A percentile compares a stretch with the other conserved stretches of the same genome.
phyloP scores from a whole-genome alignment of 2,797 vertebrate genomes.

The Chelon auratus region DNA sequence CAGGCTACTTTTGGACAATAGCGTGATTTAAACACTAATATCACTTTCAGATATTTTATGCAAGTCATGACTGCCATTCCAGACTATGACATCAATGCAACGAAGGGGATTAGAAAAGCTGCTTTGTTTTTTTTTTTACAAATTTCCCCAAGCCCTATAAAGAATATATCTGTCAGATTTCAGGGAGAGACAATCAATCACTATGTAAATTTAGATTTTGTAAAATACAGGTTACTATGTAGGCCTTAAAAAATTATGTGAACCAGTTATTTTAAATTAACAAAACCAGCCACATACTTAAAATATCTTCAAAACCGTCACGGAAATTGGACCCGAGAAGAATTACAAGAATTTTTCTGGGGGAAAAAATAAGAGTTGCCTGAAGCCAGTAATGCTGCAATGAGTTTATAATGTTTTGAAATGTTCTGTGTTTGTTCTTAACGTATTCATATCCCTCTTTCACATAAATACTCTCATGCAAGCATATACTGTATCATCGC shows the following conservation, averaged over 20 bases:
- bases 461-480: neutral
- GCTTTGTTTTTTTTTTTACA: constrained; percentile 15
- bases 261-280: constrained; percentile 10
- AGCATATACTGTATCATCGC: neutral
- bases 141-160: constrained; percentile 6
- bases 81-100: neutral
- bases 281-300: neutral
- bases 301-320: constrained; percentile 8
- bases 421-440: neutral
- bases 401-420: neutral
- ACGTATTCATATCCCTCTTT: neutral
- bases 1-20: constrained; percentile 26
- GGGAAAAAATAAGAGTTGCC: neutral
- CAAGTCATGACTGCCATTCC: constrained; percentile 18
- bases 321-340: constrained; percentile 8
- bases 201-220: neutral
- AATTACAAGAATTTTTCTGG: neutral
- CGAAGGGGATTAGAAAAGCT: neutral
- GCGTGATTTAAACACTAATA: constrained; percentile 39
- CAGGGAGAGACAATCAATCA: constrained; percentile 1
- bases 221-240: neutral
- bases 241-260: neutral
- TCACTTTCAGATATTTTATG: constrained; percentile 35
- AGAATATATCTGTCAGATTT: neutral
- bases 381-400: constrained; percentile 10